Evolutionary conservation across 2,113 vertebrate genomes (phyloP).

Genomic region (Neogobius melanostomus): DNA sequence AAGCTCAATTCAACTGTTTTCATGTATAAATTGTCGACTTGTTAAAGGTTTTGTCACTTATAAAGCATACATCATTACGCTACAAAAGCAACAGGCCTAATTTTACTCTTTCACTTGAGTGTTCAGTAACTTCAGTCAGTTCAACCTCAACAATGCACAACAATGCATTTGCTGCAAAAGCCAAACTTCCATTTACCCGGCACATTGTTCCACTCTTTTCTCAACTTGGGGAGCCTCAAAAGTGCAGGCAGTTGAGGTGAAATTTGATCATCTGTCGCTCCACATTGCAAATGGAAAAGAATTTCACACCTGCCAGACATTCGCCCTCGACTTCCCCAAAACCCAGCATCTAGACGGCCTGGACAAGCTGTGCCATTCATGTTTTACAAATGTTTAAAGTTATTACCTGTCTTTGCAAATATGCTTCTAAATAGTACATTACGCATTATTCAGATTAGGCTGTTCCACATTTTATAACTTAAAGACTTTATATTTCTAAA

Average conservation of each 20-base stretch:
- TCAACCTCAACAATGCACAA: neutral
- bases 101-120: no score
- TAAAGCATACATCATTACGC: no score
- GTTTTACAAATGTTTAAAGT: neutral
- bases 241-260: slow-evolving; percentile 6
- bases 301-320: slow-evolving; percentile 11
- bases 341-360: neutral
- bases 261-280: neutral
- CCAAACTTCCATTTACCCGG: neutral
- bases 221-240: neutral
- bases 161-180: neutral
- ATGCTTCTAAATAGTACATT: no score
- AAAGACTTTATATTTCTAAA: no score
- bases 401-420: neutral
- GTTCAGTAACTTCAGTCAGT: no score
- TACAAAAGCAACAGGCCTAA: no score
- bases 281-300: slow-evolving; percentile 6
- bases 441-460: no score
- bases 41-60: no score
- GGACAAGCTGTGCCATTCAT: neutral
- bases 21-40: no score
- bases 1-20: no score
- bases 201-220: neutral
- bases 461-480: no score
- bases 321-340: neutral